A percentile compares a stretch with the other conserved stretches of the same genome.
These are phyloP conservation scores for Drosophila yooni DNA, from an alignment of 2,888 invertebrate species.

Conservation along the genomic window DNA sequence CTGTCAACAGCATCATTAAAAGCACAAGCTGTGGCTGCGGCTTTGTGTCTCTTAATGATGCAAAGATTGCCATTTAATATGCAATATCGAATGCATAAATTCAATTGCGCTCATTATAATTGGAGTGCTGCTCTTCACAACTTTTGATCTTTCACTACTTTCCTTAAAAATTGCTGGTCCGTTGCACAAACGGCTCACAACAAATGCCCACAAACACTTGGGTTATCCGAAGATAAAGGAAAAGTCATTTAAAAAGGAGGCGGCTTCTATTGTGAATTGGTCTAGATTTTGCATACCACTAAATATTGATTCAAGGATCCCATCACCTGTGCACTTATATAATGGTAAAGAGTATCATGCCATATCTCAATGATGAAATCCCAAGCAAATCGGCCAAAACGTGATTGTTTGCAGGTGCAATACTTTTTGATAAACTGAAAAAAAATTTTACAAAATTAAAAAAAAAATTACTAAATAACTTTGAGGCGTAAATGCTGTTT, in stretches of 20 bases:
- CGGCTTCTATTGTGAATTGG: not conserved
- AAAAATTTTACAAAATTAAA: no score
- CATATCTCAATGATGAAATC: not conserved
- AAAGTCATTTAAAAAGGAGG: not conserved
- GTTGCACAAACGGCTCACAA: not conserved
- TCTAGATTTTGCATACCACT: not conserved
- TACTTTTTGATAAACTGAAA: not conserved
- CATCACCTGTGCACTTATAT: not conserved
- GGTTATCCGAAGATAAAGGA: not conserved
- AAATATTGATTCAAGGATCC: not conserved
- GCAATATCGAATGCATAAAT: not conserved
- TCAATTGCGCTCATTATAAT: not conserved
- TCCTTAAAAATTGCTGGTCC: not conserved
- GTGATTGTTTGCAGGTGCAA: not conserved
- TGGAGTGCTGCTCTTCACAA: not conserved
- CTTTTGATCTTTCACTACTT: not conserved
- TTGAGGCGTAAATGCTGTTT: no score
- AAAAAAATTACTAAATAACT: no score
- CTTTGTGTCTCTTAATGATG: constrained; percentile 37
- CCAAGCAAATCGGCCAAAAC: not conserved
- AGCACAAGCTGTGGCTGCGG: constrained; percentile 52
- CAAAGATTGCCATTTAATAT: constrained; percentile 12
- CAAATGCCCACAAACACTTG: not conserved
- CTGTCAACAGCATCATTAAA: constrained; percentile 60
- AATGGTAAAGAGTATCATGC: not conserved